These are phyloP conservation scores for Dryocosmus kuriphilus DNA, from an alignment of 2,888 invertebrate genomes.

Conservation along the genomic window DNA sequence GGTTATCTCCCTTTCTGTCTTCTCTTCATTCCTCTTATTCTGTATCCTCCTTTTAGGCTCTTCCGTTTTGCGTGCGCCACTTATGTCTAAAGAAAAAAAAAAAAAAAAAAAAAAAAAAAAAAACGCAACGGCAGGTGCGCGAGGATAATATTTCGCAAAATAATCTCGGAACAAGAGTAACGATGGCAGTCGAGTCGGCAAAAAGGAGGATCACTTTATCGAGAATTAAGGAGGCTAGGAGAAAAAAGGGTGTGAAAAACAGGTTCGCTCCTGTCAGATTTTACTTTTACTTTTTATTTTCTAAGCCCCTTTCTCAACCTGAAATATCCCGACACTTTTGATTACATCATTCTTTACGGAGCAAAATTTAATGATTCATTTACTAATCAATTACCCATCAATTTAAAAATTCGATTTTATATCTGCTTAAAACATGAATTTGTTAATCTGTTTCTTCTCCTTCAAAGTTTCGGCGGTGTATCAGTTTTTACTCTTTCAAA, in stretches of 20 bases:
- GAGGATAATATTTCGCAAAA: constrained; percentile 63
- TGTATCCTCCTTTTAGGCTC: constrained; percentile 50
- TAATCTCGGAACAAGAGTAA: constrained; percentile 50
- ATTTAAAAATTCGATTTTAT: no score
- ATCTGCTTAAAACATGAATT: no score
- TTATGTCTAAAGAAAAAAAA: constrained; percentile 49
- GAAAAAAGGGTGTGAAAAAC: constrained; percentile 43
- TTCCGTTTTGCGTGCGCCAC: constrained; percentile 59
- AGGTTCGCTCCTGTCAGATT: constrained; percentile 52
- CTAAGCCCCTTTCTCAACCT: not conserved
- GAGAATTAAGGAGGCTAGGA: constrained; percentile 46
- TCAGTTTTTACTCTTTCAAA: constrained; percentile 2
- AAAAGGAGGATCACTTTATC: constrained; percentile 40
- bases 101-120: constrained; percentile 19
- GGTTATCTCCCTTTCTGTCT: constrained; percentile 22
- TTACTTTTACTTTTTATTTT: constrained; percentile 13
- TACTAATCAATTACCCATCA: not conserved
- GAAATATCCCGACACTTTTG: constrained; percentile 41
- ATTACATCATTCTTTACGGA: not conserved
- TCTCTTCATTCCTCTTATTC: constrained; percentile 43
- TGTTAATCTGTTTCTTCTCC: not conserved
- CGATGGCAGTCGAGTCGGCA: constrained; percentile 47
- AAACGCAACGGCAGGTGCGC: constrained; percentile 77
- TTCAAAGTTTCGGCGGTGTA: not conserved
- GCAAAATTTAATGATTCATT: not conserved